Conservation (phyloP, 2,797 vertebrate genomes). For the Gadopsis bispinosus region DNA sequence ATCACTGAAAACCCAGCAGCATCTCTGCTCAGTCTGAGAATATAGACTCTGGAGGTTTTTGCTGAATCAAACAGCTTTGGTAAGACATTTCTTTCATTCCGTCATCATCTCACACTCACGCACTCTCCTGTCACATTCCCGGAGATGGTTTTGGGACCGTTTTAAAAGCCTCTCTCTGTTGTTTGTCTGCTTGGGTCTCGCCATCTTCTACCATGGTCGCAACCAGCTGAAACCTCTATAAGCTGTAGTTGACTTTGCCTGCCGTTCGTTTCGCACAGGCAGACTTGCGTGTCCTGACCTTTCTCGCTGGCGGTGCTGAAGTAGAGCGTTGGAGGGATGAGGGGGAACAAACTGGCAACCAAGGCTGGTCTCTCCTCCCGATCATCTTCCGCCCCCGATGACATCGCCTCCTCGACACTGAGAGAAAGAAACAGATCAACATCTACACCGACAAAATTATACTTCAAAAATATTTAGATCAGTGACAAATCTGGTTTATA, state of each 20-base stretch:
- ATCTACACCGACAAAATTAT: neutral
- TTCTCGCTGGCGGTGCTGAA: constrained; percentile 92
- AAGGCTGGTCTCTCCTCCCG: constrained; percentile 89
- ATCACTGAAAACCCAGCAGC: too few species aligned
- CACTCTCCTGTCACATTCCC: neutral
- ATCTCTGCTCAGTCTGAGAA: too few species aligned
- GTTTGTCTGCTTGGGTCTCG: neutral
- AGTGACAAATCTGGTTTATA: neutral
- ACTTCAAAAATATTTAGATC: neutral
- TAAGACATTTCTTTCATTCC: neutral
- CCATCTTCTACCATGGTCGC: neutral
- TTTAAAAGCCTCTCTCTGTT: neutral
- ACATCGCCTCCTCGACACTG: constrained; percentile 82
- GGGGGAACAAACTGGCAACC: constrained; percentile 92
- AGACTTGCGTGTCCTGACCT: constrained; percentile 81
- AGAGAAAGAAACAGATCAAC: neutral
- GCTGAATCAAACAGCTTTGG: neutral
- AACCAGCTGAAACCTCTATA: neutral
- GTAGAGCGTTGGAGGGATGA: constrained; percentile 91
- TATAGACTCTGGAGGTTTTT: too few species aligned
- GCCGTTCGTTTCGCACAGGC: neutral
- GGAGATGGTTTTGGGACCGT: neutral
- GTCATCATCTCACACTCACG: neutral
- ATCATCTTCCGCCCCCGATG: constrained; percentile 77
- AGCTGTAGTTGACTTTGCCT: neutral